Evolutionary conservation across 2,888 invertebrate species (phyloP), one percentile per base, ranked within the genome.

Genomic region (Osedax frankpressi): DNA sequence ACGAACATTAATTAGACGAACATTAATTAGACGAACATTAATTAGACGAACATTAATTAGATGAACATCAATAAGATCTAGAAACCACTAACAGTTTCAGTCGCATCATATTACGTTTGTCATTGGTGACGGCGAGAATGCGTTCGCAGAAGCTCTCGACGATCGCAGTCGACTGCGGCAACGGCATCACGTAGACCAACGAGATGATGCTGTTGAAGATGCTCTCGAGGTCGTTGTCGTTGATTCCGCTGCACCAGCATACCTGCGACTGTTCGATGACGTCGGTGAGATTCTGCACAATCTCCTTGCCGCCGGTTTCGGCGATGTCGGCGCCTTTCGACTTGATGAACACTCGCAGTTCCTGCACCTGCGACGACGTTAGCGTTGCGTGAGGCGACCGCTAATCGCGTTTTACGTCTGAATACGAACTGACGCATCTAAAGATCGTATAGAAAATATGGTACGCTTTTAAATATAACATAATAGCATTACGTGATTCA

Each of bases 131-230:
- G 29, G 91, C 89, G 76, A 95, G 87, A 84, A 44, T 44, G 11
- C 94, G 92, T 83, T 95, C 93, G 85, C 94, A 93, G 81, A 95
- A 93, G 63, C 92, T 91, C 77, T 92, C 84, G 78, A 95, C 91
- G 78, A 94, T 89, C 81, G 91, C 92, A 84, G 93, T 92, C 28
- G 92, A 92, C 77, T 92, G 89, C 81, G 93, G 92, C 76, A 90
- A 87, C 11, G 93, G 91, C 79, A 94, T 91, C 89, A 84, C 78
- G 24, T 95, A 91, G 88, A 96, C 90, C 78, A 97, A 91, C 3
- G 95, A 95, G 2, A 95, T 94, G 85, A 97, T 93, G 83, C 95
- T 94, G 86, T 95, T 95, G 14, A 97, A 87, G 73, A 94, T 91
- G 79, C 91, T 90, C 87, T 96, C 96, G 79, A 94, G 90, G 82